Conservation (phyloP, 2,113 vertebrate species). For the Scomber scombrus region DNA sequence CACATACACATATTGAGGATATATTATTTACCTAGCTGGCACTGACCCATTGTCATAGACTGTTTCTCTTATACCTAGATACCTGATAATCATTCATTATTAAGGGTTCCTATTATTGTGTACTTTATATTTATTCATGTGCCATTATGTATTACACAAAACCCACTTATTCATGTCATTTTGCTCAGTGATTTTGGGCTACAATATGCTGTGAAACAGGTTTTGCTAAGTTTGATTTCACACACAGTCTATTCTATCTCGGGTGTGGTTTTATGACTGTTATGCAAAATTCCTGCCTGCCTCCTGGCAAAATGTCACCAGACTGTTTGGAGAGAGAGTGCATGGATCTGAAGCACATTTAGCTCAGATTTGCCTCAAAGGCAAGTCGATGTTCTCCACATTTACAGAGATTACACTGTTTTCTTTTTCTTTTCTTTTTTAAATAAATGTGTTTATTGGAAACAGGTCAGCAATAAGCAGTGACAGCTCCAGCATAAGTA, state of each 20-base stretch:
- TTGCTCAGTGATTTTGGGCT: not conserved
- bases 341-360: not conserved
- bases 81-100: not conserved
- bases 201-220: not conserved
- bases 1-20: too few species aligned
- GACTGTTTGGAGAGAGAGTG: not conserved
- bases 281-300: not conserved
- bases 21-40: not conserved
- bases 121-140: not conserved
- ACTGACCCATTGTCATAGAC: not conserved
- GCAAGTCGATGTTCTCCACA: not conserved
- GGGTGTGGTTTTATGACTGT: slow-evolving; percentile 39
- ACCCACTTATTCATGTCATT: not conserved
- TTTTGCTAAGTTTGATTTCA: slow-evolving; percentile 8
- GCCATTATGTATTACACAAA: not conserved
- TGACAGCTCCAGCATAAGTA: too few species aligned
- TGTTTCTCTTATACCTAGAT: not conserved
- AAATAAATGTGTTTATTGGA: too few species aligned
- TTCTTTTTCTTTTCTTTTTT: too few species aligned
- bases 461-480: too few species aligned
- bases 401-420: not conserved
- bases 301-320: slow-evolving; percentile 8
- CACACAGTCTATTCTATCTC: not conserved
- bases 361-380: not conserved
- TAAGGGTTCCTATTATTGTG: not conserved